Evolutionary conservation across 2,797 vertebrate species (phyloP).

Genomic region (Champsocephalus esox): DNA sequence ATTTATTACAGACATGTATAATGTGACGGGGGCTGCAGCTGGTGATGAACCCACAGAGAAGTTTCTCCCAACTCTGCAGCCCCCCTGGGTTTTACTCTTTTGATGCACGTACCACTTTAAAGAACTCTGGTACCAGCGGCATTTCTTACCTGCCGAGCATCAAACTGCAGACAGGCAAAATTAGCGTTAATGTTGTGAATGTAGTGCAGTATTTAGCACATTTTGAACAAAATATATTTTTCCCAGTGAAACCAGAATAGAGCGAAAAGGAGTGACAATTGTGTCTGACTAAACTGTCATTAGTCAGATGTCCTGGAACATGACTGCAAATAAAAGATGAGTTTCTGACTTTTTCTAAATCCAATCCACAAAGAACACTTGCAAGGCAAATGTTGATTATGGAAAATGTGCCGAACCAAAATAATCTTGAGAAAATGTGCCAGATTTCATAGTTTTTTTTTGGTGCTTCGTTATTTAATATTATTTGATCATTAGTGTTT

Average conservation of each 20-base stretch:
- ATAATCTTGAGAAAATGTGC: background rate
- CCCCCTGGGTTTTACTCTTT: background rate
- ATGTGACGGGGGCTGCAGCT: background rate
- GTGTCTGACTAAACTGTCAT: background rate
- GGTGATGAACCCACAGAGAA: background rate
- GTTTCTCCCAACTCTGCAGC: background rate
- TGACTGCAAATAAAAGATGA: background rate
- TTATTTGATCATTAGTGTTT: background rate
- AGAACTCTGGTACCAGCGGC: background rate
- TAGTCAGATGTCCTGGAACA: background rate
- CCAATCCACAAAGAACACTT: background rate
- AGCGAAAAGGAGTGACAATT: background rate
- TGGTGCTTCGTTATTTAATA: background rate
- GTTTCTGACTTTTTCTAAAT: background rate
- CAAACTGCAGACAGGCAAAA: constrained; percentile 3
- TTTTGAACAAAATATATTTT: background rate
- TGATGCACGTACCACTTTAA: background rate
- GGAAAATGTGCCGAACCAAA: background rate
- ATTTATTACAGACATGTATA: background rate
- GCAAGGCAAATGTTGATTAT: background rate
- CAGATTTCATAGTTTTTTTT: background rate
- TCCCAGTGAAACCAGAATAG: background rate
- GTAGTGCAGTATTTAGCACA: background rate
- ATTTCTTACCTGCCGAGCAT: background rate
- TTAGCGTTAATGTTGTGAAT: background rate